phyloP scores from a whole-genome alignment of 2,113 vertebrate genomes.

The Archilochus colubris region DNA sequence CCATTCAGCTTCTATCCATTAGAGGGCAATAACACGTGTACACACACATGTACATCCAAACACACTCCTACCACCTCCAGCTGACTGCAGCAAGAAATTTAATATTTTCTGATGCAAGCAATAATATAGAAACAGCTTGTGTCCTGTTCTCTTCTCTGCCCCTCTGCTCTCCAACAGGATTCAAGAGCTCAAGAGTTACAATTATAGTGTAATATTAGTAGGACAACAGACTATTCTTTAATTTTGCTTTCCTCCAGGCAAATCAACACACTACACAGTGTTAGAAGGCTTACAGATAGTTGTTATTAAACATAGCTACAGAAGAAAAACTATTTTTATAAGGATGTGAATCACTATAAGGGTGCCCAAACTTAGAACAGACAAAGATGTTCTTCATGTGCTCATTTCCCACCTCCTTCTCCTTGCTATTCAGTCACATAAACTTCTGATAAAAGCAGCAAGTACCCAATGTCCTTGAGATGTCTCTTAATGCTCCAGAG shows the following conservation, averaged over 20 bases:
- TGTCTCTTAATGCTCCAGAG: background rate
- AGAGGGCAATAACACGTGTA: constrained; percentile 52
- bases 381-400: background rate
- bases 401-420: background rate
- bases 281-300: background rate
- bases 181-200: background rate
- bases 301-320: background rate
- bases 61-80: background rate
- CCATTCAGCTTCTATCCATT: constrained; percentile 56
- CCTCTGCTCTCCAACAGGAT: background rate
- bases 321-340: background rate
- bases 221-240: background rate
- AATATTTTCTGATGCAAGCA: background rate
- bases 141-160: background rate
- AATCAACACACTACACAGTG: background rate
- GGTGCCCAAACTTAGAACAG: background rate
- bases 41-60: background rate
- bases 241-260: background rate
- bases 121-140: background rate
- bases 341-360: background rate
- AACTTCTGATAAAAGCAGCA: background rate
- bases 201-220: no score
- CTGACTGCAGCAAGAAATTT: background rate
- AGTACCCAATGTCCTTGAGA: background rate
- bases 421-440: background rate